Evolutionary conservation across 1,140 invertebrate species (phyloP).

Genomic region (Lucilia cuprina): DNA sequence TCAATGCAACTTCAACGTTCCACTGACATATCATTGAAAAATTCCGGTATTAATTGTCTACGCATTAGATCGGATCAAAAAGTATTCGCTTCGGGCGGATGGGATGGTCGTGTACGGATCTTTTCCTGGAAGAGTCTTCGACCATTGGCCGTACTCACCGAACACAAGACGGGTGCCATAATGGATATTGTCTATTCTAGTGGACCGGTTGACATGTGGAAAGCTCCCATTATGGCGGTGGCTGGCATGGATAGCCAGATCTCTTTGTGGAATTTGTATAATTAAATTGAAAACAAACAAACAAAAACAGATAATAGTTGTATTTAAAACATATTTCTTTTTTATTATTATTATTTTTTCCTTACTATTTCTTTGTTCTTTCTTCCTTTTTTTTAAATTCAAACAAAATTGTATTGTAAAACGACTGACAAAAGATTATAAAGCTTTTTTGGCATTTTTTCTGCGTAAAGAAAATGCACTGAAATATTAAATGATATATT

Average conservation of each 20-base stretch:
- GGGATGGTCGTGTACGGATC: constrained; percentile 78
- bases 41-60: constrained; percentile 76
- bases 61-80: constrained; percentile 75
- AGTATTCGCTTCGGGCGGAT: constrained; percentile 77
- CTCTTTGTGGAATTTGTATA: constrained; percentile 79
- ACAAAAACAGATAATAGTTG: not conserved
- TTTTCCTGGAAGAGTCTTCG: constrained; percentile 81
- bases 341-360: not conserved
- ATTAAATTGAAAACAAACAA: constrained; percentile 50
- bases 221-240: constrained; percentile 76
- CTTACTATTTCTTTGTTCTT: not conserved
- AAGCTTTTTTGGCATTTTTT: not conserved
- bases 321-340: not conserved
- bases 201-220: constrained; percentile 69
- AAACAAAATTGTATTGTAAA: not conserved
- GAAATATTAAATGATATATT: not conserved
- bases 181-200: constrained; percentile 74
- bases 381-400: not conserved
- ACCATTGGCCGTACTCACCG: constrained; percentile 75
- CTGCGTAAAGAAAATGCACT: not conserved
- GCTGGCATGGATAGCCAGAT: constrained; percentile 74
- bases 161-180: constrained; percentile 71
- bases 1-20: constrained; percentile 68
- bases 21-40: constrained; percentile 70
- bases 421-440: not conserved